phyloP scores from a whole-genome alignment of 1,140 invertebrate species.

The Helicorthomorpha holstii region DNA sequence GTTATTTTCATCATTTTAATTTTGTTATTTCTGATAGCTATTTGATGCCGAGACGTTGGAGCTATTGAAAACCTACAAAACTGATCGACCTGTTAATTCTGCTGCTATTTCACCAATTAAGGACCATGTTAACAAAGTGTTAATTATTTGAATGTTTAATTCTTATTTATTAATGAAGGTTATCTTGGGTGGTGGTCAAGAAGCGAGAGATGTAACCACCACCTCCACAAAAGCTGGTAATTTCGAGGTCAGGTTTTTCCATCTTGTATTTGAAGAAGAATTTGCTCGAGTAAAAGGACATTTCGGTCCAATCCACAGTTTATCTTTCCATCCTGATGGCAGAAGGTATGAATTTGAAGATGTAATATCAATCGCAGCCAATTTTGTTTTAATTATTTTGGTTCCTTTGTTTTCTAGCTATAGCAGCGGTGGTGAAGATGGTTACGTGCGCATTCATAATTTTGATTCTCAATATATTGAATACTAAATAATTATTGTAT shows the following conservation, averaged over 20 bases:
- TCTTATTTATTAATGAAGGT: constrained; percentile 35
- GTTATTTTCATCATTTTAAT: neutral
- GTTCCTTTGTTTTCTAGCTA: constrained; percentile 38
- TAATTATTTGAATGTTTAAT: too few relatives aligned
- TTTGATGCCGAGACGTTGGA: constrained; percentile 75
- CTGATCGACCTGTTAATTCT: constrained; percentile 89
- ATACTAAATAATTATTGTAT: constrained; percentile 49
- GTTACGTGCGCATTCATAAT: constrained; percentile 87
- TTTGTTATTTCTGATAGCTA: constrained; percentile 28
- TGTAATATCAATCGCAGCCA: neutral
- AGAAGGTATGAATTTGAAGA: constrained; percentile 34
- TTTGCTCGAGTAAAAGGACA: constrained; percentile 96
- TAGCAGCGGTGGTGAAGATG: constrained; percentile 94
- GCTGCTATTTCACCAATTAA: constrained; percentile 84
- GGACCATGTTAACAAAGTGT: constrained; percentile 81
- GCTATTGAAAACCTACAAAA: constrained; percentile 84
- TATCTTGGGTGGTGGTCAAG: constrained; percentile 89
- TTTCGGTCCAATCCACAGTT: constrained; percentile 98
- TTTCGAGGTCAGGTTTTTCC: constrained; percentile 96
- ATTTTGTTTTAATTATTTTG: neutral
- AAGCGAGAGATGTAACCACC: constrained; percentile 97
- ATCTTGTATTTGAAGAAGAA: constrained; percentile 98
- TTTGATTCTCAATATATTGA: constrained; percentile 96
- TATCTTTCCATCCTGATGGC: constrained; percentile 96
- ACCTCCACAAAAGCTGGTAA: constrained; percentile 89